These are phyloP conservation scores for Saxidomus purpurata DNA, from an alignment of 1,140 invertebrate species.

Conservation along the genomic window DNA sequence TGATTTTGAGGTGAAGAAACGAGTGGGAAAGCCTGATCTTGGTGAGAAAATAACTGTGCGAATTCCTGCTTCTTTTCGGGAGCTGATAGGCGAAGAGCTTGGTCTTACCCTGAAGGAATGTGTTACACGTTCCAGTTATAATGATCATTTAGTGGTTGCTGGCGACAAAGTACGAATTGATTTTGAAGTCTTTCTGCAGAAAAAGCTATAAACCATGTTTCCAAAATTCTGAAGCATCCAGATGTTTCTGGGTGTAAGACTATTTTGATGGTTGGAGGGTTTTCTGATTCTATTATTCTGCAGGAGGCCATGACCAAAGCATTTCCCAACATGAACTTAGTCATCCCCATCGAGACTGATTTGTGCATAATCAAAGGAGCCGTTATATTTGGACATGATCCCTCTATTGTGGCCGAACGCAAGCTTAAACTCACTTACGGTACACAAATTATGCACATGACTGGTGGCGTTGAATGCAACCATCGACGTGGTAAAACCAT, in stretches of 20 bases:
- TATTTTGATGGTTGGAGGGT: constrained; percentile 69
- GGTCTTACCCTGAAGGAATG: background rate
- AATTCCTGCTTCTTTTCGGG: constrained; percentile 1
- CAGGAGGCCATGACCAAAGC: constrained; percentile 20
- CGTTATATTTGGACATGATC: constrained; percentile 62
- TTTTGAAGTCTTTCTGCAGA: constrained; percentile 24
- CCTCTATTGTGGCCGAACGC: background rate
- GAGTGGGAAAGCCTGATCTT: background rate
- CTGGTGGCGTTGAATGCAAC: too few species aligned
- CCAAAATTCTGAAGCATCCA: background rate
- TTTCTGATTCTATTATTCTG: constrained; percentile 56
- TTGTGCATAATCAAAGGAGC: constrained; percentile 60
- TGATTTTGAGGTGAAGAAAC: constrained; percentile 66
- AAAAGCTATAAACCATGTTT: constrained; percentile 32
- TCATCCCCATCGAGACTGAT: constrained; percentile 41
- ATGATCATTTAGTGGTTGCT: background rate
- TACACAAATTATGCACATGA: background rate
- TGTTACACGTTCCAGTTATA: background rate
- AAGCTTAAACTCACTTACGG: constrained; percentile 46
- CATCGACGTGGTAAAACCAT: background rate
- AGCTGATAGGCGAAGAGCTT: background rate
- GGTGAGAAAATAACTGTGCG: background rate
- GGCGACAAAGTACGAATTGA: constrained; percentile 38
- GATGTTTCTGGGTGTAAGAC: background rate
- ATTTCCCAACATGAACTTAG: constrained; percentile 24